Evolutionary conservation across 2,888 invertebrate genomes (phyloP), one percentile per base, ranked within the genome.

Genomic region (Melinopterus prodromus): DNA sequence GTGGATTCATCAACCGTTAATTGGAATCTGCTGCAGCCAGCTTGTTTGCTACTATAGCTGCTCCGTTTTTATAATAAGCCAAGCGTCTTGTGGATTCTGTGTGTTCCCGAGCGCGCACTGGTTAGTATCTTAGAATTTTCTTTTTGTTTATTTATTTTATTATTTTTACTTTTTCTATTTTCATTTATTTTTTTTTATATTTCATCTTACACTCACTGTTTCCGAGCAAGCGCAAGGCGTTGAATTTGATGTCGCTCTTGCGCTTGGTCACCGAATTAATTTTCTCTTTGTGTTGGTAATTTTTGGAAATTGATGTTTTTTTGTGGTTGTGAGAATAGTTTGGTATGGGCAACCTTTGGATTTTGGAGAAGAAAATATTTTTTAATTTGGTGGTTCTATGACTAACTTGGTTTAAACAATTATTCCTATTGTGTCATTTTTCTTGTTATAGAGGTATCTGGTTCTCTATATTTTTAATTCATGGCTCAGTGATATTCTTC

Each of bases 11-110:
- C 83, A 82, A 81, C 82, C 72, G 35, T 74, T 74, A 15, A 83
- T 84, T 83, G 83, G 86, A 87, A 87, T 87, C 87, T 86, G 87
- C 88, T 88, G 87, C 88, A 87, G 87, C 87, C 87, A 86, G 86
- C 84, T 84, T 82, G 84, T 81, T 84, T 86, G 85, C 85, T 86
- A 86, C 85, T 85, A 86, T 86, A 84, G 84, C 85, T 84, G 84
- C 83, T 83, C 84, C 84, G 84, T 84, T 84, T 85, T 84, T 80
- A 81, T 83, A 82, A 84, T 84, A 84, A 85, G 85, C 86, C 85
- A 84, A 84, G 86, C 86, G 85, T 85, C 84, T 85, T 86, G 84
- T 86, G 86, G 86, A 86, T 86, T 85, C 85, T 86, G 85, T 87
- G 84, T 85, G 84, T 86, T 85, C 85, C 85, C 86, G 86, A 86